Conservation (phyloP, 2,797 vertebrate genomes). For the Silurus lanzhouensis region DNA sequence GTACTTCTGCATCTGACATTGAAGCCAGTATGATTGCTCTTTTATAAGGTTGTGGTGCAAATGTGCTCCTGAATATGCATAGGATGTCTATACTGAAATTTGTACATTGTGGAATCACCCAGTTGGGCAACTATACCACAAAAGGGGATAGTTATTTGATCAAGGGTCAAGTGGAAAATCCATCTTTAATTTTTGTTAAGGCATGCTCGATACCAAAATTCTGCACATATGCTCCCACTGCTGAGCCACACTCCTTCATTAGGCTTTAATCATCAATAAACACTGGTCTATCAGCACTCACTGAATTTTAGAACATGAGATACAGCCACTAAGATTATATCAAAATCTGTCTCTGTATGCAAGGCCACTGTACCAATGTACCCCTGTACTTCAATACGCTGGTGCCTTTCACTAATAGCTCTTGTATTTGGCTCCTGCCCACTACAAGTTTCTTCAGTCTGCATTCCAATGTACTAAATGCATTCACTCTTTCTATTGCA, state of each 20-base stretch:
- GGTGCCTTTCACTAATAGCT: not conserved
- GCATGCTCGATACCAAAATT: not conserved
- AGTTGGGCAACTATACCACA: not conserved
- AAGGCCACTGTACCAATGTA: not conserved
- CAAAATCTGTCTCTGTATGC: not conserved
- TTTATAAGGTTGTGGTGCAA: not conserved
- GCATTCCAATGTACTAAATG: not conserved
- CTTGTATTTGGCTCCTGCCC: not conserved
- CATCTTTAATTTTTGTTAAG: not conserved
- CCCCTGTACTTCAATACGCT: not conserved
- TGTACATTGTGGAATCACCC: not conserved
- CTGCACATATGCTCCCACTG: not conserved
- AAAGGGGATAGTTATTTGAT: not conserved
- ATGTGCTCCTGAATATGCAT: not conserved
- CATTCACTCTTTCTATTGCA: not conserved
- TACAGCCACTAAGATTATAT: not conserved
- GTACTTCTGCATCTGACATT: not conserved
- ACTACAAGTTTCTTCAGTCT: not conserved
- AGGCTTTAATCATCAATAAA: not conserved
- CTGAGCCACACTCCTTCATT: not conserved
- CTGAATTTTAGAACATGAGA: not conserved
- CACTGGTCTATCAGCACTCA: not conserved
- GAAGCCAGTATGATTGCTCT: not conserved
- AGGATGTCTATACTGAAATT: not conserved
- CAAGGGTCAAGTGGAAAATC: not conserved